Evolutionary conservation across 2,888 invertebrate genomes (phyloP), one percentile per base, ranked within the genome.

Genomic region (Caenorhabditis sinica): DNA sequence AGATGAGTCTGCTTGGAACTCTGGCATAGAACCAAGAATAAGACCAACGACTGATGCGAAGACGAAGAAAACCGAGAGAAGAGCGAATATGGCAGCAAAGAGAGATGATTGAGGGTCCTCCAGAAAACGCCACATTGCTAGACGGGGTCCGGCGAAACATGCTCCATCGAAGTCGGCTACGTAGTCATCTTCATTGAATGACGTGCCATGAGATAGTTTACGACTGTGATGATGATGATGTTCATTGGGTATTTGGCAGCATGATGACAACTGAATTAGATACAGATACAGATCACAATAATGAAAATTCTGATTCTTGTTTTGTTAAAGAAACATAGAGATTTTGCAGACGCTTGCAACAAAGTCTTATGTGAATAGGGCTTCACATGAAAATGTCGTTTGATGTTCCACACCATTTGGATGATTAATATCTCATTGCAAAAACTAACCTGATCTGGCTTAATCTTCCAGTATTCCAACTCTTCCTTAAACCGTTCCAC

Each of bases 21-120:
- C 92, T 17, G 92, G 92, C 92, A 92, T 92, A 17, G 91, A 91
- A 28, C 92, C 92, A 33, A 92, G 83, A 36, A 92, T 91, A 11
- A 92, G 87, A 25, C 91, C 91, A 43, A 90, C 69, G 56, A 92
- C 90, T 23, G 90, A 90, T n/a, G 90, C 88, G 71, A 92, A 90
- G n/a, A 92, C 91, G 81, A 92, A 92, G 56, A 89, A 75, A 13
- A 92, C 90, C 6, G 92, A 92, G 25, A 91, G 45, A 28, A 92
- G 65, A 9, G 91, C 89, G 77, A 92, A 92, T 11, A 87, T 53
- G 43, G 91, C 92, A 15, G 92, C 90, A 9, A 87, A 71, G 4
- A 86, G 40, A 6, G 90, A 90, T 13, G 90, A 90, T 60, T 90
- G 90, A 15, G 92, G 92, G 69, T 91, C 90, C 87, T 92, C 92